Evolutionary conservation across 2,797 vertebrate genomes (phyloP), one percentile per base, ranked within the genome.

Genomic region (Corythornis leucogaster): DNA sequence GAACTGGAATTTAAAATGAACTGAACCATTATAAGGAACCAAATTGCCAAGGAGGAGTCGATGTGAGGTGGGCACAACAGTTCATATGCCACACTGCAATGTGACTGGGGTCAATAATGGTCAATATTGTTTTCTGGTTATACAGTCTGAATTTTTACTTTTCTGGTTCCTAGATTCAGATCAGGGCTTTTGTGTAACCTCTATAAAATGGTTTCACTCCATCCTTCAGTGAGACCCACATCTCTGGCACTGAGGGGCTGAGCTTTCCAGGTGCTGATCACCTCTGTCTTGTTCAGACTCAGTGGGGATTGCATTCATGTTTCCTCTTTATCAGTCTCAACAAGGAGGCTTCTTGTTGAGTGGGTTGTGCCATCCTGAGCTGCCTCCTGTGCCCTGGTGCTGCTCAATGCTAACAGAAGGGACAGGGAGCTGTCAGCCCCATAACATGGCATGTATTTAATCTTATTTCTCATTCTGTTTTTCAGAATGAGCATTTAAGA

Each of bases 391-490:
- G 50, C 40, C 78, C 79, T 31, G 57, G 61, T 1, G 3, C 67
- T 48, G 78, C 6, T 48, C 64, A 8, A 2, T 1, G 68, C 54
- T 40, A 25, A 2, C 3, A 2, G 50, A 30, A 51, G 50, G 75
- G 59, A 64, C 28, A 6, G 75, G n/a, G 83, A 40, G 7, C 14
- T 85, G 58, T 28, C 80, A 61, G 40, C 71, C 42, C 21, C 45
- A 3, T 6, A 38, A 1, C 1, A 28, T 2, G 8, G 11, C 17
- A 9, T 1, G 1, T 62, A 20, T 2, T 11, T 4, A 35, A 20
- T 58, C 76, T 40, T 3, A 6, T 2, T 46, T 8, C 57, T 59
- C 54, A 12, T 42, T 64, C 67, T 85, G 61, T 80, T 58, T 31
- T 45, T 15, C 18, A 43, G 73, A 55, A 11, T 38, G 58, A 51